A percentile compares a stretch with the other conserved stretches of the same genome.
Evolutionary conservation across 2,888 invertebrate genomes (phyloP).

Genomic region (Phengaris arion): DNA sequence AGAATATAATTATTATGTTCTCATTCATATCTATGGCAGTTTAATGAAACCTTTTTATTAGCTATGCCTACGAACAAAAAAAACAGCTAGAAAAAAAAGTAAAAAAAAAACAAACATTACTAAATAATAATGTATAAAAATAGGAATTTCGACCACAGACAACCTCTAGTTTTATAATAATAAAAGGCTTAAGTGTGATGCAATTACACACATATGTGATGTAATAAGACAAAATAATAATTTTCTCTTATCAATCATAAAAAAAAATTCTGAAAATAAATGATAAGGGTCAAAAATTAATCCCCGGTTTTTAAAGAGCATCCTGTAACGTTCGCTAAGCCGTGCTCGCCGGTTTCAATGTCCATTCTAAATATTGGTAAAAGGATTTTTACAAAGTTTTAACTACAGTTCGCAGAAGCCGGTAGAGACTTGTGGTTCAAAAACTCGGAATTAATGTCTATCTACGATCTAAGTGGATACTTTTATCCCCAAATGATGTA

Average conservation of each 20-base stretch:
- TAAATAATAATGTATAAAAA: too few species aligned
- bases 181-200: too few species aligned
- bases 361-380: slow-evolving; percentile 17
- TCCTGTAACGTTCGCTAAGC: background rate
- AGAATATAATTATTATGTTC: background rate
- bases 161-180: too few species aligned
- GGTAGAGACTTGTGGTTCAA: background rate
- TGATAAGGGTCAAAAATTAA: background rate
- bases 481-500: slow-evolving; percentile 7
- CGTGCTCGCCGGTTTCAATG: background rate
- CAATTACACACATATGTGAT: too few species aligned
- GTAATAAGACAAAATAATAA: too few species aligned
- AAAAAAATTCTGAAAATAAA: too few species aligned
- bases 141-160: too few species aligned
- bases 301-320: background rate
- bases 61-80: background rate
- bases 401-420: slow-evolving; percentile 1
- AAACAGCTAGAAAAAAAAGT: background rate
- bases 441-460: slow-evolving; percentile 21
- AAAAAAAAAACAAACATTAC: background rate
- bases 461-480: slow-evolving; percentile 23
- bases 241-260: too few species aligned
- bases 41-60: background rate
- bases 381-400: slow-evolving; percentile 20
- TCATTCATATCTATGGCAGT: background rate